Base-by-base conservation (phyloP, 2,888 invertebrate genomes). In the Amphipyra berbera region DNA sequence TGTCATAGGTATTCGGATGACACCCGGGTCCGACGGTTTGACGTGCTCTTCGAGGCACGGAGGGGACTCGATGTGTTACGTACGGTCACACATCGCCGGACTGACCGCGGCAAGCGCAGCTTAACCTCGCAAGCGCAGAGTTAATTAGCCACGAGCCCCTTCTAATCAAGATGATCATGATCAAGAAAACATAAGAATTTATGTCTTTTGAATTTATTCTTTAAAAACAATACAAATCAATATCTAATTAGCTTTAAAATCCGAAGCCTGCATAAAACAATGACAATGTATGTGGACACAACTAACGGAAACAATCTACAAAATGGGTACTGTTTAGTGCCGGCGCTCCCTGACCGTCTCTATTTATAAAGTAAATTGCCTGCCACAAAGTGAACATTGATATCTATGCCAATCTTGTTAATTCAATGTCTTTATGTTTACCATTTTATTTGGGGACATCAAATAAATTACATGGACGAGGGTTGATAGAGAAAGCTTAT, bases 291-390 rank as follows among this genome's bases (percentile, higher is more conserved):
- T 68, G 65, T 78, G 62, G 64, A 77, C 76, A 73, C 54, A 77
- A 64, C 64, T 67, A 77, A 81, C 69, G 79, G 83, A 88, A 90
- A 90, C 90, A 89, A 89, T 92, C 88, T 90, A 89, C 91, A 90
- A 90, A 92, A 88, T 89, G 89, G 88, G 73, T 86, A 88, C 70
- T 86, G 90, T 90, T 88, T 90, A 92, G 84, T 87, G 84, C 82
- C 75, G 90, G 86, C 94, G 84, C 94, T 88, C 94, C 94, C 90
- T 82, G 79, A 74, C 80, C 79, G 84, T 81, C 87, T 88, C 90
- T 93, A 92, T 94, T 92, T 93, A 91, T 91, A 93, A 90, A 91
- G 90, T 89, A 91, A 92, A 93, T 92, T 90, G 90, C 86, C 85
- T 84, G 85, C 85, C 88, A 84, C 87, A 85, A 81, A 84, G 88